These are phyloP conservation scores for Microtus richardsoni DNA, from an alignment of 2,113 vertebrate species.

Conservation along the genomic window DNA sequence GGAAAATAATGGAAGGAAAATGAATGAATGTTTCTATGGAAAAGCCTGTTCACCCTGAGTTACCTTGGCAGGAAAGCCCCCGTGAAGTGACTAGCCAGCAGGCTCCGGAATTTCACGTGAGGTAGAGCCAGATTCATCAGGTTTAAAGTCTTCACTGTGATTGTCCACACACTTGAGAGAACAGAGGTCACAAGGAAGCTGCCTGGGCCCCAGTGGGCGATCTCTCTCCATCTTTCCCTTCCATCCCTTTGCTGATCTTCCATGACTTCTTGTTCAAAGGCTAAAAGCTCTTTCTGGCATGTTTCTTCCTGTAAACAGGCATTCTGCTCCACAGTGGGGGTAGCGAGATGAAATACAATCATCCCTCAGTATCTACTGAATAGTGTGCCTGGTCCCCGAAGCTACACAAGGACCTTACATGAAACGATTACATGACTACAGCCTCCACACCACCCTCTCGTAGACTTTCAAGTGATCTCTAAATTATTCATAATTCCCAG, in stretches of 20 bases:
- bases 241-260: neutral
- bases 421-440: neutral
- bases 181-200: neutral
- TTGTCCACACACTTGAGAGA: neutral
- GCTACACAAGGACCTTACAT: neutral
- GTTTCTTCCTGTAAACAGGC: neutral
- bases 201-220: neutral
- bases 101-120: neutral
- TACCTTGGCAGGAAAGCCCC: neutral
- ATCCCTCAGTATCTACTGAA: neutral
- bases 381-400: neutral
- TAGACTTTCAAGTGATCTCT: neutral
- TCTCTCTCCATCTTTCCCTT: neutral
- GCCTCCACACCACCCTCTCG: neutral
- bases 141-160: neutral
- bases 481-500: neutral
- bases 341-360: neutral
- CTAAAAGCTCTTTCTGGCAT: neutral
- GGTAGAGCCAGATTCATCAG: neutral
- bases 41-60: neutral
- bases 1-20: constrained; percentile 37
- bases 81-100: neutral
- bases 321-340: neutral
- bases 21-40: constrained; percentile 25
- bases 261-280: neutral